These are phyloP conservation scores for Coremacera marginata DNA, from an alignment of 2,888 invertebrate species.

Conservation along the genomic window DNA sequence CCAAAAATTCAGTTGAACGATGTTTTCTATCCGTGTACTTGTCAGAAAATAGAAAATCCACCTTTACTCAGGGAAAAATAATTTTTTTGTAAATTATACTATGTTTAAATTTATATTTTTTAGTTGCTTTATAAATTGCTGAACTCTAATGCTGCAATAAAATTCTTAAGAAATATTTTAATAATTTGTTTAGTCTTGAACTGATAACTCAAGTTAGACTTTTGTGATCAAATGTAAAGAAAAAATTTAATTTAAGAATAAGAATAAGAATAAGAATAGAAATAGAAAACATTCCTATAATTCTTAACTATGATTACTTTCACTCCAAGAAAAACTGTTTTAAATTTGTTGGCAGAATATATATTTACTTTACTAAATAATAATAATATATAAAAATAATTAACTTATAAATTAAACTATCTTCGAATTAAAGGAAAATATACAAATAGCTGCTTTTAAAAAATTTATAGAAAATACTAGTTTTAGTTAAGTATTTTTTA, in stretches of 20 bases:
- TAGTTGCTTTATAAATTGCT: background rate
- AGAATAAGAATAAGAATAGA: background rate
- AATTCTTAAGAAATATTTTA: background rate
- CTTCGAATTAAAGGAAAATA: background rate
- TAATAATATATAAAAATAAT: no score
- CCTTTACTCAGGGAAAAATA: background rate
- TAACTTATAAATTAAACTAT: no score
- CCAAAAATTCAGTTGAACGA: slow-evolving; percentile 42
- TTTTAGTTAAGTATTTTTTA: background rate
- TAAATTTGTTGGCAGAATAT: no score
- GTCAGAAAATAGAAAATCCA: slow-evolving; percentile 40
- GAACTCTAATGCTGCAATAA: no score
- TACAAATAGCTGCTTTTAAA: background rate
- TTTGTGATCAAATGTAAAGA: no score
- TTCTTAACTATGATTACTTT: no score
- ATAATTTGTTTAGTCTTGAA: background rate
- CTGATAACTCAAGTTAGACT: no score
- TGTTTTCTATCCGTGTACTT: slow-evolving; percentile 50
- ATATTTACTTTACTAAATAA: no score
- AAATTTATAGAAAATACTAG: background rate
- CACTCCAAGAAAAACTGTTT: no score
- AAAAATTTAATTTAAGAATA: background rate
- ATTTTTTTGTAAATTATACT: no score
- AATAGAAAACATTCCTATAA: no score
- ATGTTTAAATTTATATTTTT: background rate